These are phyloP conservation scores for Oscheius sp. DNA, from an alignment of 2,888 invertebrate species.

Conservation along the genomic window DNA sequence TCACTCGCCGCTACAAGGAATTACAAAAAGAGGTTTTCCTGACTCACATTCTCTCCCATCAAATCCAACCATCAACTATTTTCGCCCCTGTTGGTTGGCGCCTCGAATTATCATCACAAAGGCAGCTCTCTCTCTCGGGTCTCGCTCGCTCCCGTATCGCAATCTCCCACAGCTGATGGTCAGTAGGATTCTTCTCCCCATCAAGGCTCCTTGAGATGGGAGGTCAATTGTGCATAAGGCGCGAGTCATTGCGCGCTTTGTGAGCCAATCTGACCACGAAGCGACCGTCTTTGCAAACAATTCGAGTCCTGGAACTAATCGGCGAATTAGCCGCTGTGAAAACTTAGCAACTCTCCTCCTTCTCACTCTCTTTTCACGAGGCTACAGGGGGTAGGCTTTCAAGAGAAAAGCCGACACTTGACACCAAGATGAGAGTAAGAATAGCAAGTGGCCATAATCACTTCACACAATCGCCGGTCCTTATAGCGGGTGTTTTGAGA, in stretches of 20 bases:
- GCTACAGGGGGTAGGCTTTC: neutral
- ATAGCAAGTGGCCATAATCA: conserved; percentile 34
- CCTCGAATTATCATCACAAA: conserved; percentile 26
- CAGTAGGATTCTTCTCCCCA: neutral
- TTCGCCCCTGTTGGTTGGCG: neutral
- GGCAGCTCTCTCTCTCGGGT: neutral
- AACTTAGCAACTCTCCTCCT: neutral
- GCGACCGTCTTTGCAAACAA: conserved; percentile 7
- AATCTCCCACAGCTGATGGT: conserved; percentile 5
- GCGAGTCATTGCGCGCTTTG: conserved; percentile 20
- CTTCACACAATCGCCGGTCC: conserved; percentile 16
- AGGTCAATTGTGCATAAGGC: conserved; percentile 19
- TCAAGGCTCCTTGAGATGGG: conserved; percentile 25
- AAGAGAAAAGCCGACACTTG: conserved; percentile 29
- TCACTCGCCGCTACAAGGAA: too few relatives aligned
- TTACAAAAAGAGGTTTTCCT: too few relatives aligned
- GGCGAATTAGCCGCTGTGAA: conserved; percentile 15
- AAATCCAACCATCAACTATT: too few relatives aligned
- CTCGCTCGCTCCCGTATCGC: conserved; percentile 1
- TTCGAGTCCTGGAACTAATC: conserved; percentile 2
- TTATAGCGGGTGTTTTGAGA: neutral
- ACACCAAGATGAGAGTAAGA: conserved; percentile 22
- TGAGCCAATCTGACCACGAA: conserved; percentile 3
- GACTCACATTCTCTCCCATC: too few relatives aligned
- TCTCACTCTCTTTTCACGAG: neutral